Percentiles rank a stretch among this genome's conserved stretches.
These are phyloP conservation scores for Drosophila yooni DNA, from an alignment of 2,888 invertebrate species.

Conservation along the genomic window DNA sequence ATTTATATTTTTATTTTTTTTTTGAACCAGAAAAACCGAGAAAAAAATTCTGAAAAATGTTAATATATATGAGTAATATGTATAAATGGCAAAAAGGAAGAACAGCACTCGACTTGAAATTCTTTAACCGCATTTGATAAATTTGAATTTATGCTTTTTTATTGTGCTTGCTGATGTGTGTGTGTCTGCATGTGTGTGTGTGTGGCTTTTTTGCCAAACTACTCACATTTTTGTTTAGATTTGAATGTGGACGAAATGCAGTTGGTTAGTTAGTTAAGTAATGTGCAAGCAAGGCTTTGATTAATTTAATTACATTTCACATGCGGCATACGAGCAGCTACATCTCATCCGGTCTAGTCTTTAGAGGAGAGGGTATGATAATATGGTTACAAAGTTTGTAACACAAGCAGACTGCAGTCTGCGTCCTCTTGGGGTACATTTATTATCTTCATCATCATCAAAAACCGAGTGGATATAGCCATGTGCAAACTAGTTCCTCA, in stretches of 20 bases:
- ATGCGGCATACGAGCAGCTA: constrained; percentile 6
- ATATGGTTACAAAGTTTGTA: background rate
- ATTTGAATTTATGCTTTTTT: constrained; percentile 67
- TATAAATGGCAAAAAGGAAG: constrained; percentile 43
- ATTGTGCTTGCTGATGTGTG: constrained; percentile 30
- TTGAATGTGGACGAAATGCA: constrained; percentile 19
- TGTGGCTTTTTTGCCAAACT: constrained; percentile 45
- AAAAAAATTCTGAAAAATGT: constrained; percentile 24
- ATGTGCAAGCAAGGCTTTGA: constrained; percentile 67
- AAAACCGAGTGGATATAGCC: background rate
- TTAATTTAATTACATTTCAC: constrained; percentile 65
- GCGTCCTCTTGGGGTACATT: background rate
- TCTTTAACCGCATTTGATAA: constrained; percentile 73
- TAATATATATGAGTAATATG: constrained; percentile 49
- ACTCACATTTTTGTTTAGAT: constrained; percentile 39
- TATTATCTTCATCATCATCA: background rate
- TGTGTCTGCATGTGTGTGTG: constrained; percentile 2
- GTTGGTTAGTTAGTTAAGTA: constrained; percentile 37
- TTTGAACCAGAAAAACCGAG: constrained; percentile 26
- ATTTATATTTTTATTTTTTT: constrained; percentile 65
- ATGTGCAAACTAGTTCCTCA: background rate
- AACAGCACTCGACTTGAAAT: constrained; percentile 61
- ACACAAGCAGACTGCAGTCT: background rate
- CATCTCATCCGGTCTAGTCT: background rate
- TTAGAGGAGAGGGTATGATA: background rate